These are phyloP conservation scores for Empis stercorea DNA, from an alignment of 2,888 invertebrate genomes.

Conservation along the genomic window DNA sequence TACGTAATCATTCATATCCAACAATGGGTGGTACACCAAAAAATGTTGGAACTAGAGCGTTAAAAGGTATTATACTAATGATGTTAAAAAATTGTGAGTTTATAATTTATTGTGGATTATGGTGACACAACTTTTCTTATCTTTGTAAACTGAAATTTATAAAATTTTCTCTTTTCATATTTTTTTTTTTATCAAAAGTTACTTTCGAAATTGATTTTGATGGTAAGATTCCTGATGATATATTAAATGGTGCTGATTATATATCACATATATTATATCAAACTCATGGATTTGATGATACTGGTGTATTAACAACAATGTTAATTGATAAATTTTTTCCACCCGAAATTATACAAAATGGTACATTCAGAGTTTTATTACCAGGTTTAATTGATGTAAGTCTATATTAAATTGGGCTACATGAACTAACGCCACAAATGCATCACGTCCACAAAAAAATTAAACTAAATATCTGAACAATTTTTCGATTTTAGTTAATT, in stretches of 20 bases:
- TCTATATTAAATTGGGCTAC: conserved; percentile 5
- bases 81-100: too few species aligned
- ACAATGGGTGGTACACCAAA: conserved; percentile 31
- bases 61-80: conserved; percentile 18
- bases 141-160: too few species aligned
- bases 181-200: too few species aligned
- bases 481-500: too few species aligned
- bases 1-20: conserved; percentile 24
- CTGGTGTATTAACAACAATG: conserved; percentile 35
- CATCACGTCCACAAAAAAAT: too few species aligned
- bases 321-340: conserved; percentile 36
- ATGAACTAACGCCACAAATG: too few species aligned
- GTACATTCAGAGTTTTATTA: conserved; percentile 36
- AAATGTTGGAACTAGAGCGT: conserved; percentile 25
- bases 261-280: conserved; percentile 28
- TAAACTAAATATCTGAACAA: too few species aligned
- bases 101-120: too few species aligned
- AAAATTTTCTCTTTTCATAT: too few species aligned
- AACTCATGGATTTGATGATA: conserved; percentile 34
- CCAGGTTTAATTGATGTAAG: conserved; percentile 40
- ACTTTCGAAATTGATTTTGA: conserved; percentile 30
- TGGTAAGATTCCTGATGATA: conserved; percentile 27
- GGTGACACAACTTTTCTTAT: too few species aligned
- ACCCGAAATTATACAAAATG: conserved; percentile 29
- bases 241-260: conserved; percentile 24